Evolutionary conservation across 2,888 invertebrate genomes (phyloP).

Genomic region (Orthosia gothica): DNA sequence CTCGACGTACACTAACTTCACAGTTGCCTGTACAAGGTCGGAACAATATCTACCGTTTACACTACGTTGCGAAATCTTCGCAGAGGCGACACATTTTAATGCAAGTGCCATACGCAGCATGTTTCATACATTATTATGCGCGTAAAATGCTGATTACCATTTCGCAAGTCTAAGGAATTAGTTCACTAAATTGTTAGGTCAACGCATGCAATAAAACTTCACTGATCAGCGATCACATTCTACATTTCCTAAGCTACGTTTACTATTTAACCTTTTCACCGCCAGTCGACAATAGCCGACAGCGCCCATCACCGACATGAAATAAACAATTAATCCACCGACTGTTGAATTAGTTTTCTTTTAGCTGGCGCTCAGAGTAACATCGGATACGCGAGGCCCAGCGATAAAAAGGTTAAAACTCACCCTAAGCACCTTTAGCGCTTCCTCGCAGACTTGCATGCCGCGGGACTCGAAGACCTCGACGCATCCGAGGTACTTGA

Average conservation of each 20-base stretch:
- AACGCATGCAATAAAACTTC: conserved; percentile 56
- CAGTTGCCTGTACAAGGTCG: conserved; percentile 58
- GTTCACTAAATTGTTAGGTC: conserved; percentile 54
- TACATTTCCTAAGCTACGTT: conserved; percentile 40
- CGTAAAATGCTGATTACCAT: conserved; percentile 12
- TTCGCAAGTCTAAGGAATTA: conserved; percentile 44
- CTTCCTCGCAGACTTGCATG: conserved; percentile 99
- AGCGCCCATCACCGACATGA: conserved; percentile 59
- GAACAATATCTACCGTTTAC: conserved; percentile 40
- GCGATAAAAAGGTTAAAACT: conserved; percentile 81
- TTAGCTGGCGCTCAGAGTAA: conserved; percentile 57
- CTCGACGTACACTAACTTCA: conserved; percentile 35
- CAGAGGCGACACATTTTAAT: conserved; percentile 40
- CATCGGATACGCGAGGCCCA: conserved; percentile 52
- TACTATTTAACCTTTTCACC: conserved; percentile 63
- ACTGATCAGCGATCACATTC: conserved; percentile 52
- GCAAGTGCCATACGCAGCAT: conserved; percentile 29
- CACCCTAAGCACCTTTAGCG: conserved; percentile 98
- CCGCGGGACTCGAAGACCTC: conserved; percentile 99
- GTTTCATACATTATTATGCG: conserved; percentile 41
- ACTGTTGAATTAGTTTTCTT: conserved; percentile 28
- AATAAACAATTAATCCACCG: conserved; percentile 50
- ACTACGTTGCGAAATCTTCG: conserved; percentile 53
- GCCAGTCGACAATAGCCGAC: conserved; percentile 63
- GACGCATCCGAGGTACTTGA: conserved; percentile 99